A percentile compares a stretch with the other conserved stretches of the same genome.
These are phyloP conservation scores for Caenorhabditis angaria DNA, from an alignment of 2,888 invertebrate species.

Conservation along the genomic window DNA sequence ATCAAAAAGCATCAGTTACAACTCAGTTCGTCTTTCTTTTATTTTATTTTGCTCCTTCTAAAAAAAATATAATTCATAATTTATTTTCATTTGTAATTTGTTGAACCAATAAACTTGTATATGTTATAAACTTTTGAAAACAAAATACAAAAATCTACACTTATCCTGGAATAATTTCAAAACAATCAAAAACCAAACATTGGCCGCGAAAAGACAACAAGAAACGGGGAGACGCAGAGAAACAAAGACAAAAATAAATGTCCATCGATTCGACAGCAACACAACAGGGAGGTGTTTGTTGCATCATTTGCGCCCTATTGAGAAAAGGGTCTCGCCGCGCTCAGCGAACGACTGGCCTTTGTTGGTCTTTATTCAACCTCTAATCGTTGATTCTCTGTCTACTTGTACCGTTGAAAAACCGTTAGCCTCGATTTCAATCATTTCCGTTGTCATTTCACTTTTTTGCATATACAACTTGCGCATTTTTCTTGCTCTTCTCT, in stretches of 20 bases:
- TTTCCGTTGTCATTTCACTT: slow-evolving; percentile 3
- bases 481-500: neutral
- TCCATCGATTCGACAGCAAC: neutral
- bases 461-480: neutral
- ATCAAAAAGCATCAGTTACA: neutral
- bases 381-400: slow-evolving; percentile 17
- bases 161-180: neutral
- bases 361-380: slow-evolving; percentile 21
- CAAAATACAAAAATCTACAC: too few relatives aligned
- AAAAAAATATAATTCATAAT: neutral
- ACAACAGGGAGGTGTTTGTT: neutral
- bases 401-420: slow-evolving; percentile 6
- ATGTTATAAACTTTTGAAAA: too few relatives aligned
- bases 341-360: slow-evolving; percentile 12
- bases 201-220: neutral
- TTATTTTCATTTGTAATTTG: too few relatives aligned
- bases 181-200: slow-evolving; percentile 3
- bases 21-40: neutral
- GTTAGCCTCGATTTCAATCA: neutral
- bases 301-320: neutral
- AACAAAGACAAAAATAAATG: neutral
- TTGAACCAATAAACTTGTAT: too few relatives aligned
- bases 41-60: neutral
- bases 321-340: slow-evolving; percentile 10
- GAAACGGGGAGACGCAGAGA: neutral